Evolutionary conservation across 2,113 vertebrate species (phyloP), one percentile per base, ranked within the genome.

Genomic region (Pluvialis apricaria): DNA sequence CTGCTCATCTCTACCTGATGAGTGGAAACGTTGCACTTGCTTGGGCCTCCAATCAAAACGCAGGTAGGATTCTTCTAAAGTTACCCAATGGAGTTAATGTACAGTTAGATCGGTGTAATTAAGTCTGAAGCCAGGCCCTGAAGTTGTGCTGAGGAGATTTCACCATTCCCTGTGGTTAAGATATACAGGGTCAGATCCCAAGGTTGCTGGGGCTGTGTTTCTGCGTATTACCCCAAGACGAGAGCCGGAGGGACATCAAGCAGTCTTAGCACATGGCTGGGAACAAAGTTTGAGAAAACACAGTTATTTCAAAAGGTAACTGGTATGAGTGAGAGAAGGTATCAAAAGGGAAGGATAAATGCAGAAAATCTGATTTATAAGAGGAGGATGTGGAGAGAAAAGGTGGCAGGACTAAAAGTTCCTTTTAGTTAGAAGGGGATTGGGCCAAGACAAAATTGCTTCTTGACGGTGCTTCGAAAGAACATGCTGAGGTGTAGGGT

Each of bases 141-240:
- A 80, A 45, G 34, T 8, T 82, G 71, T n/a, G 51, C 36, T 21
- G 38, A 54, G 40, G 66, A 61, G 20, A 32, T n/a, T 31, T 61
- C 24, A 64, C 47, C 10, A 0, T 61, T 40, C 34, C 14, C 31
- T 82, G n/a, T 1, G 6, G n/a, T 10, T 29, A 73, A 54, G 58
- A 22, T 58, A 0, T 25, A 16, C 7, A 25, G 13, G 36, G 31
- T 57, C 54, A 52, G 36, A 47, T 36, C 19, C 18, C 0, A 10
- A 57, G 70, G 32, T 4, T 22, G 18, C n/a, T 70, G 82, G 52
- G 22, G n/a, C 73, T 92, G 44, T 70, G 38, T 24, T 24, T 78
- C 58, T 68, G 55, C 22, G 11, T 12, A 4, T 54, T 13, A 32
- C 19, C 21, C 22, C 22, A 16, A 9, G 14, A 3, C 18, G 49